Conservation (phyloP, 2,888 invertebrate genomes). For the Euplexia lucipara region DNA sequence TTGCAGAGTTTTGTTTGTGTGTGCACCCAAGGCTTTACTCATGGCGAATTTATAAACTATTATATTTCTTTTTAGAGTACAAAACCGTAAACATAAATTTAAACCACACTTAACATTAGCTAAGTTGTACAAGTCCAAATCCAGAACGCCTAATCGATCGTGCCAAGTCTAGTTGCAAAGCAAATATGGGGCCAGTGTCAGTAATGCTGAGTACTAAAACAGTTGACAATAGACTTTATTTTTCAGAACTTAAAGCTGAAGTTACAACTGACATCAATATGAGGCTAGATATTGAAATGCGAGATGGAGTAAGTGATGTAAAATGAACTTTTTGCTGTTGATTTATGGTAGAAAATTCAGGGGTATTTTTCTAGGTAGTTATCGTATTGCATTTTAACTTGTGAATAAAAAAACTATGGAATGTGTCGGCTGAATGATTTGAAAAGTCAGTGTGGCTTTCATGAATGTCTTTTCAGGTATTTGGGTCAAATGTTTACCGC, state of each 20-base stretch:
- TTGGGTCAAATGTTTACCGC: slow-evolving; percentile 30
- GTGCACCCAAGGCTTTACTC: too few species aligned
- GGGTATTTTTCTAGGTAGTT: neutral
- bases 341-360: slow-evolving; percentile 11
- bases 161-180: slow-evolving; percentile 39
- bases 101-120: too few species aligned
- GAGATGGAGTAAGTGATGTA: neutral
- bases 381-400: slow-evolving; percentile 16
- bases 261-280: slow-evolving; percentile 3
- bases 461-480: slow-evolving; percentile 27
- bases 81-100: too few species aligned
- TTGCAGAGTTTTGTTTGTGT: too few species aligned
- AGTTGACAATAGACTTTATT: slow-evolving; percentile 28
- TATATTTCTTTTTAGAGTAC: too few species aligned
- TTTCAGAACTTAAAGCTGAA: neutral
- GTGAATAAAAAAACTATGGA: slow-evolving; percentile 38
- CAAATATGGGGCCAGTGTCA: slow-evolving; percentile 42
- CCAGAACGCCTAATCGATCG: slow-evolving; percentile 46
- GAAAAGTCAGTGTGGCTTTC: slow-evolving; percentile 39
- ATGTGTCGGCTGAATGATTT: slow-evolving; percentile 27
- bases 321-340: neutral
- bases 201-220: slow-evolving; percentile 6
- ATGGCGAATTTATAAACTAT: too few species aligned
- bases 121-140: slow-evolving; percentile 35
- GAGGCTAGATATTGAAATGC: slow-evolving; percentile 14